phyloP scores from a whole-genome alignment of 2,888 invertebrate species.

The Cyaniris semiargus region DNA sequence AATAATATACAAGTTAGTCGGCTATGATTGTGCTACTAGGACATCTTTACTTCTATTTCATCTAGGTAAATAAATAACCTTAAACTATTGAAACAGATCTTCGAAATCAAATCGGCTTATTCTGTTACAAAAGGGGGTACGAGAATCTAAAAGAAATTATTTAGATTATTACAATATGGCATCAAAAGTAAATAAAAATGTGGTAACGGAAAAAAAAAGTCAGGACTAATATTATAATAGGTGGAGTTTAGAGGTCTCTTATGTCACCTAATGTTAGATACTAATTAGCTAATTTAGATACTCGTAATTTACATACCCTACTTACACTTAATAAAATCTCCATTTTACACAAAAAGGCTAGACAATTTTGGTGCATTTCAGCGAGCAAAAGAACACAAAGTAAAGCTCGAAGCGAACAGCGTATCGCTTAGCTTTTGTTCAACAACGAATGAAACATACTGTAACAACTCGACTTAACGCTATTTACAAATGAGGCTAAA shows the following conservation, averaged over 20 bases:
- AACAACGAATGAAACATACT: constrained; percentile 67
- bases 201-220: neutral
- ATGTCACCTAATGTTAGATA: neutral
- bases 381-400: constrained; percentile 35
- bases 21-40: constrained; percentile 56
- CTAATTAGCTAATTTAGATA: neutral
- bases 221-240: neutral
- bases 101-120: neutral
- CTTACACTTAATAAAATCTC: constrained; percentile 28
- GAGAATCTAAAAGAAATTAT: neutral
- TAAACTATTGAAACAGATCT: neutral
- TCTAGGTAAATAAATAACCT: neutral
- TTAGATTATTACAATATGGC: neutral
- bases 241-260: neutral
- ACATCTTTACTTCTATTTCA: constrained; percentile 6
- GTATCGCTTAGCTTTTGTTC: constrained; percentile 60
- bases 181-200: neutral
- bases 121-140: neutral
- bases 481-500: constrained; percentile 78
- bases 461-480: constrained; percentile 69
- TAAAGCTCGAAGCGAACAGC: constrained; percentile 37
- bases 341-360: constrained; percentile 23
- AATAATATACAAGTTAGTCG: constrained; percentile 58
- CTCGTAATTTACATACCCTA: constrained; percentile 1
- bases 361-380: constrained; percentile 27